phyloP scores from a whole-genome alignment of 2,888 invertebrate genomes.

The Campopleginae sp. region DNA sequence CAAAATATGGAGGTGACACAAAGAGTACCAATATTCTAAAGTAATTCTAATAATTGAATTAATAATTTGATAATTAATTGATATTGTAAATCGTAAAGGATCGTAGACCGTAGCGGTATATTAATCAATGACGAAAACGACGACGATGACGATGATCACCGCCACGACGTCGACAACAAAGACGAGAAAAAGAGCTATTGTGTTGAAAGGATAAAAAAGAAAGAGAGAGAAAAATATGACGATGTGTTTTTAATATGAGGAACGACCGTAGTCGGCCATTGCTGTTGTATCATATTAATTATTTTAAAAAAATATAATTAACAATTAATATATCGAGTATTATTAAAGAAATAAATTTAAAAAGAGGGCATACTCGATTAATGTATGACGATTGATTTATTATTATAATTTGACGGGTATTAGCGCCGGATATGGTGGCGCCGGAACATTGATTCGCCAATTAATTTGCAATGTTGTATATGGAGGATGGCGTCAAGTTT shows the following conservation, averaged over 20 bases:
- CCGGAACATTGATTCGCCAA: neutral
- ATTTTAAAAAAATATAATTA: constrained; percentile 68
- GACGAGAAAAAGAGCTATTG: constrained; percentile 58
- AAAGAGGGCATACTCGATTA: constrained; percentile 66
- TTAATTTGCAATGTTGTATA: neutral
- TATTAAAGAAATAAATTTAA: constrained; percentile 65
- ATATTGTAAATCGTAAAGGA: constrained; percentile 83
- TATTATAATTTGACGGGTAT: neutral
- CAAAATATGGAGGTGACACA: constrained; percentile 76
- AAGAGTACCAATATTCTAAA: constrained; percentile 84
- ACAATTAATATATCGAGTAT: constrained; percentile 65
- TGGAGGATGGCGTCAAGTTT: neutral
- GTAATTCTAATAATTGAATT: constrained; percentile 84
- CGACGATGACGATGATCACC: constrained; percentile 28
- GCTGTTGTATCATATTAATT: constrained; percentile 81
- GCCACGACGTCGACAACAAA: constrained; percentile 70
- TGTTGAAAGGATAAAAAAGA: too few species aligned
- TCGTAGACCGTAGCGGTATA: constrained; percentile 82
- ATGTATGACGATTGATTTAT: too few species aligned
- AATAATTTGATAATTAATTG: constrained; percentile 84
- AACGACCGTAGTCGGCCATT: constrained; percentile 74
- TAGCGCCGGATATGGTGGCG: too few species aligned
- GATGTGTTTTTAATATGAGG: constrained; percentile 77
- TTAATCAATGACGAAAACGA: constrained; percentile 77
- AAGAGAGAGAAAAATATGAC: constrained; percentile 59